phyloP scores from a whole-genome alignment of 2,797 vertebrate species.

The Enteromius paludinosus region DNA sequence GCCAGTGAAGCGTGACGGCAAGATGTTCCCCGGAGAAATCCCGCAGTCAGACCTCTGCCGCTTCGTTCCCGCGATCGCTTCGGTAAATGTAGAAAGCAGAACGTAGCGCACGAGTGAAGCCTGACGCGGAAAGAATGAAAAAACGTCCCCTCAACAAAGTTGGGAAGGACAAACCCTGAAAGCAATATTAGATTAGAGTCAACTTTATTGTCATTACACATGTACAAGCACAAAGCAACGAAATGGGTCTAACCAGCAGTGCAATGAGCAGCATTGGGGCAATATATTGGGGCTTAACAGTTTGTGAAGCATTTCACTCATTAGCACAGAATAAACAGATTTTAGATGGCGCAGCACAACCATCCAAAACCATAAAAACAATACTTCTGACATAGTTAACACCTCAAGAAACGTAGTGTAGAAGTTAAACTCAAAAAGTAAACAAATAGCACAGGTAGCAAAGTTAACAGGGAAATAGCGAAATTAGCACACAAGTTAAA shows the following conservation, averaged over 20 bases:
- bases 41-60: constrained; percentile 64
- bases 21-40: constrained; percentile 32
- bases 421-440: neutral
- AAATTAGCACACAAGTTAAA: constrained; percentile 6
- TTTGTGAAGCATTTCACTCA: neutral
- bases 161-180: neutral
- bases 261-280: too few species aligned
- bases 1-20: constrained; percentile 31
- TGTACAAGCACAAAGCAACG: too few species aligned
- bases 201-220: too few species aligned
- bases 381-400: neutral
- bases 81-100: constrained; percentile 26
- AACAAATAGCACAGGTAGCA: neutral
- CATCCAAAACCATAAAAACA: neutral
- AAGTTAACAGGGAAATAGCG: too few species aligned
- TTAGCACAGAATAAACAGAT: neutral
- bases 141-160: neutral
- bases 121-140: neutral
- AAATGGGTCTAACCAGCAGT: too few species aligned
- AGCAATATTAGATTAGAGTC: too few species aligned
- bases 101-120: neutral
- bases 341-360: neutral
- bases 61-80: constrained; percentile 57
- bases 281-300: too few species aligned
- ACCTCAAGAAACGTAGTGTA: neutral